These are phyloP conservation scores for Drosophila fuyamai DNA, from an alignment of 1,140 invertebrate genomes.

Conservation along the genomic window DNA sequence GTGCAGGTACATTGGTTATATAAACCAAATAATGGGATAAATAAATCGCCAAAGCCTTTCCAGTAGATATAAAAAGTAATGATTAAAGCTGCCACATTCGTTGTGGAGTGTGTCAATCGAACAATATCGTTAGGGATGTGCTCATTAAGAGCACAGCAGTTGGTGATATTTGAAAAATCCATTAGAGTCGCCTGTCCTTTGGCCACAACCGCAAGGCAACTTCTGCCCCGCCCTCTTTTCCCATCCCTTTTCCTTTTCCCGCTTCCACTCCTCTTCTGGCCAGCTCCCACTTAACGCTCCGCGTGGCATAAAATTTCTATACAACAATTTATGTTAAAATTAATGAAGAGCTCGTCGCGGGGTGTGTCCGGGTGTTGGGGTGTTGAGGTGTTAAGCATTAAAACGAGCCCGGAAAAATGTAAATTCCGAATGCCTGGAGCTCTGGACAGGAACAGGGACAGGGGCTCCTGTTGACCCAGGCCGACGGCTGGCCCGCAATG, in stretches of 20 bases:
- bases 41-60: no score
- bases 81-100: slow-evolving; percentile 22
- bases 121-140: slow-evolving; percentile 50
- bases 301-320: slow-evolving; percentile 69
- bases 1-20: no score
- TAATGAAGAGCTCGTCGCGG: slow-evolving; percentile 63
- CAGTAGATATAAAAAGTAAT: neutral
- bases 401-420: slow-evolving; percentile 43
- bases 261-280: slow-evolving; percentile 1
- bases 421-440: slow-evolving; percentile 43
- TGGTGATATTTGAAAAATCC: slow-evolving; percentile 49
- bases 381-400: slow-evolving; percentile 73
- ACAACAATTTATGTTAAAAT: slow-evolving; percentile 73
- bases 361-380: slow-evolving; percentile 33
- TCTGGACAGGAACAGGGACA: slow-evolving; percentile 12
- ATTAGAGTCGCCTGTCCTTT: slow-evolving; percentile 40
- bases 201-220: slow-evolving; percentile 36
- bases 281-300: slow-evolving; percentile 67
- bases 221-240: slow-evolving; percentile 11
- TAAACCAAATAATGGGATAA: no score
- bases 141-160: slow-evolving; percentile 66
- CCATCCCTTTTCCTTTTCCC: neutral
- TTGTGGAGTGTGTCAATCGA: slow-evolving; percentile 34
- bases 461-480: slow-evolving; percentile 40
- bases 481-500: slow-evolving; percentile 57